Conservation (phyloP, 2,113 vertebrate genomes). For the Poeciliopsis retropinna region DNA sequence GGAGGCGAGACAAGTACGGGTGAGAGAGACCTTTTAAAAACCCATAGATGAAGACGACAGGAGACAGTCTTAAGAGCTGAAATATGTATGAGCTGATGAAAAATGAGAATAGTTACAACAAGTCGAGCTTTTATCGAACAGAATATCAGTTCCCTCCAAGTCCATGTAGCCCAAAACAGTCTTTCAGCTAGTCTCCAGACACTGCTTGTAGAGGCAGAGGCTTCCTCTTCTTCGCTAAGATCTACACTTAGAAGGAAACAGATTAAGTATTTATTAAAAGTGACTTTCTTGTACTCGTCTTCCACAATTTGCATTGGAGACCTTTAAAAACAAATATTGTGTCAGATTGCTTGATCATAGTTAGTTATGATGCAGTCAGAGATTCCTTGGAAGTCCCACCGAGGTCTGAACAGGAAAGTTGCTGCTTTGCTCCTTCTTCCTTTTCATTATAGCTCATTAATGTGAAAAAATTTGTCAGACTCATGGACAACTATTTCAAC, state of each 20-base stretch:
- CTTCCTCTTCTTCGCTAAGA: neutral
- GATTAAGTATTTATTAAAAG: constrained; percentile 63
- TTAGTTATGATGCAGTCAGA: constrained; percentile 38
- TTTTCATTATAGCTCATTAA: constrained; percentile 16
- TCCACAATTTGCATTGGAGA: constrained; percentile 29
- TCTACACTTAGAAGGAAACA: neutral
- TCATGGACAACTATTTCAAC: no score
- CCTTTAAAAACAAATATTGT: constrained; percentile 29
- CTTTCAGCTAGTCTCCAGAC: constrained; percentile 21
- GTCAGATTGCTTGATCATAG: constrained; percentile 25
- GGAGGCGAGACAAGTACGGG: constrained; percentile 20
- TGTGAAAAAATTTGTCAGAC: neutral
- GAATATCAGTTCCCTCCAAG: constrained; percentile 56
- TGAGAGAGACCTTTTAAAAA: constrained; percentile 56
- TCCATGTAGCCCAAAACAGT: constrained; percentile 36
- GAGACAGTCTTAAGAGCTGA: constrained; percentile 60
- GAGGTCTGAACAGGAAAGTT: constrained; percentile 22
- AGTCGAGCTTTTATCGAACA: constrained; percentile 63
- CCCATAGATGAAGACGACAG: constrained; percentile 54
- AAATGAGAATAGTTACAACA: constrained; percentile 66
- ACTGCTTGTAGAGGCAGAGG: constrained; percentile 16
- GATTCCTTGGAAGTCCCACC: constrained; percentile 34
- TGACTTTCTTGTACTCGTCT: constrained; percentile 36
- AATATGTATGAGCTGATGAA: constrained; percentile 74
- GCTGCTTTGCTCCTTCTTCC: no score